Base-by-base conservation (phyloP, 2,888 invertebrate species). In the Deroplatys truncata region DNA sequence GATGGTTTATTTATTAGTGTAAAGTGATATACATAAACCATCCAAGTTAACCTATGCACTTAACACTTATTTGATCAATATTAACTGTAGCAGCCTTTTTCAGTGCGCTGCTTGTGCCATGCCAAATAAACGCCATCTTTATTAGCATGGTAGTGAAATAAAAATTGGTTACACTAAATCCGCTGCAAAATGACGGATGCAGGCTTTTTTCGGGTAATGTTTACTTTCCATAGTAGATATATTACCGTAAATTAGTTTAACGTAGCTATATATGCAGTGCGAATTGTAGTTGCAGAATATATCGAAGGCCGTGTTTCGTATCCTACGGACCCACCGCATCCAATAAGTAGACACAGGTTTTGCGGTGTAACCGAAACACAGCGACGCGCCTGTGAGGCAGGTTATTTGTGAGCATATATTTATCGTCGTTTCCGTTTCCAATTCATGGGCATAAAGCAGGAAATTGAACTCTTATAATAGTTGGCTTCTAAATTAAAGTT, bases 151-250 rank as follows among this genome's bases (percentile, higher is more conserved):
- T 89, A 89, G 89, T 89, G 87, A 88, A 84, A 84, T 89, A 89
- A 89, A 87, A 84, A 84, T 89, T 88, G 84, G 88, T 87, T 56
- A 72, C 43, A 31, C 84, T 88, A 86, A 72, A 85, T 87, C 35
- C 84, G 87, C 83, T 87, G 29, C 89, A 88, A 89, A 89, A 89
- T 89, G 89, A 89, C 87, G 84, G 89, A 89, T 84, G 89, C 87
- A 89, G 89, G 89, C 89, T 89, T 88, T 89, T 89, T 89, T 89
- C 89, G 89, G 89, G 89, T 89, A 89, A 89, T 89, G 89, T 89
- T 87, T 83, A 86, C 72, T 88, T 20, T 84, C 84, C 31, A 83
- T 86, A 84, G 86, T 84, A 89, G 86, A n/a, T 84, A 82, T 84
- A 89, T 89, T 88, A 88, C 88, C 88, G 87, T 88, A 86, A 82